Base-by-base conservation (phyloP, 2,113 vertebrate genomes). In the Ailurus styani region DNA sequence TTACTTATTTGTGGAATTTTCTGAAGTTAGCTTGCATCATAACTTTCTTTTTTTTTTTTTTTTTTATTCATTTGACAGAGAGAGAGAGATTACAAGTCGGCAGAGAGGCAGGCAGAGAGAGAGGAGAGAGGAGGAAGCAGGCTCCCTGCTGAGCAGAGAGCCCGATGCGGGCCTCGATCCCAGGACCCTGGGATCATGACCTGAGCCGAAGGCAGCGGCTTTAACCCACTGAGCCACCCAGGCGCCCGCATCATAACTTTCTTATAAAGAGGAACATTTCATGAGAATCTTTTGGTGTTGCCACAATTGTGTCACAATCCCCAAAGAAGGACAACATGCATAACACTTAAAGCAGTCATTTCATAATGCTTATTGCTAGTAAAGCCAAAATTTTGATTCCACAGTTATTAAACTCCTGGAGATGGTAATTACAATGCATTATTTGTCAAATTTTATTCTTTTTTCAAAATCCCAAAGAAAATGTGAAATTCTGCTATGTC, bases 361-460 rank as follows among this genome's bases (percentile, higher is more conserved):
- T 89, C 6, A 1, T 96, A 87, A 86, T 85, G 66, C 14, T 81
- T 84, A 73, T 73, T 84, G 72, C 37, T 91, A 64, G 57, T 68
- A 85, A 93, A 92, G 21, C 20, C 55, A 62, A 52, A 85, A 93
- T 73, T 96, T 95, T n/a, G 55, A 73, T 89, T 93, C 54, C 25
- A 85, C 45, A 54, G 14, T 83, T 91, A 82, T 42, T 42, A 78
- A 31, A 72, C 17, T 68, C 14, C 29, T 87, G 27, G 54, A 94
- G 18, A 88, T 91, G 55, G 72, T 87, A 31, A 85, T 87, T 96
- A 77, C 79, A 96, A 91, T 70, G n/a, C 66, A 92, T 97, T 95
- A 81, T 96, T 96, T 96, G 72, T 96, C 42, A 95, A 91, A 88
- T 91, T 86, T 42, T 72, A 96, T 96, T 83, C 9, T 68, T 97